phyloP scores from a whole-genome alignment of 2,113 vertebrate species.

The Meleagris gallopavo region DNA sequence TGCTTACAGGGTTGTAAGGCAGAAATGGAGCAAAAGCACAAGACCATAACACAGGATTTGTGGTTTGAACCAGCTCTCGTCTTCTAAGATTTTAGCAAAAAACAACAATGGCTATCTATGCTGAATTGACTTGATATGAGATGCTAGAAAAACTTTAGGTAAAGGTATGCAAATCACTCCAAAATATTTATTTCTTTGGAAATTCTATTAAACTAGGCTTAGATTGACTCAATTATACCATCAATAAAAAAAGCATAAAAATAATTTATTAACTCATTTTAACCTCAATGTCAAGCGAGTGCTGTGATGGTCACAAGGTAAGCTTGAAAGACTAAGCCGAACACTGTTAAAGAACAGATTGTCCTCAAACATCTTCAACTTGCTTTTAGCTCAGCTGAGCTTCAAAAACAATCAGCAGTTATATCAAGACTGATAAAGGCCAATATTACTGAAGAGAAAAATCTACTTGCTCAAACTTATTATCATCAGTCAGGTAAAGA shows the following conservation, averaged over 20 bases:
- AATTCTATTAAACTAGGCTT: background rate
- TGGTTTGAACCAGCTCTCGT: background rate
- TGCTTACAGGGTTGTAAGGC: background rate
- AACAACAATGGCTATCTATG: background rate
- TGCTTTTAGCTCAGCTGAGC: no score
- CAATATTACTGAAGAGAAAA: background rate
- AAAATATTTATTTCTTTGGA: background rate
- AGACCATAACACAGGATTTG: accelerated
- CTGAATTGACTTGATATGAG: background rate
- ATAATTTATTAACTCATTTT: background rate
- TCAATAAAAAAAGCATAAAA: background rate
- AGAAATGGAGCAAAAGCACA: background rate
- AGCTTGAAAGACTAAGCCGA: background rate
- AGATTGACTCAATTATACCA: background rate
- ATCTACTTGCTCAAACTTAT: background rate
- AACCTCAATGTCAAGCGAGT: background rate
- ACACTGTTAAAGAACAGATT: background rate
- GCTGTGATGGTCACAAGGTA: background rate
- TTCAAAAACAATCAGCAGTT: background rate
- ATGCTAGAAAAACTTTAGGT: background rate
- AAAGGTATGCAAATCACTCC: background rate
- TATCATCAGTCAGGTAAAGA: background rate
- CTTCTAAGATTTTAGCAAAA: background rate
- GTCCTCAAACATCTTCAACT: background rate
- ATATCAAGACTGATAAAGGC: background rate